Percentiles rank a stretch among this genome's conserved stretches.
Conservation (phyloP, 2,113 vertebrate species). For the Phasianus colchicus region DNA sequence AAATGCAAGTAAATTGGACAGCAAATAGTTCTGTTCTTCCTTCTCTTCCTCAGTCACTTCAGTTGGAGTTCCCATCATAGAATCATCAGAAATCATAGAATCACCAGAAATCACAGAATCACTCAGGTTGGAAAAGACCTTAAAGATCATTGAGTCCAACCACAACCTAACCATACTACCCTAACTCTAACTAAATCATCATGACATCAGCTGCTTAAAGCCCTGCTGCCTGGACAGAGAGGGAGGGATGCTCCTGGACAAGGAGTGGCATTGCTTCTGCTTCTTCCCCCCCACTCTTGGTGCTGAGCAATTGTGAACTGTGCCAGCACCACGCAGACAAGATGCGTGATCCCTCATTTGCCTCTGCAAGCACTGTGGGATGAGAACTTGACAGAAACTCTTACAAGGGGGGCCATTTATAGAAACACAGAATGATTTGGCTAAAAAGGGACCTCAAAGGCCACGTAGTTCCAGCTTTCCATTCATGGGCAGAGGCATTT, state of each 20-base stretch:
- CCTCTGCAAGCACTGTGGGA: accelerated
- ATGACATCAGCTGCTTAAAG: background rate
- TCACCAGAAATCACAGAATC: no score
- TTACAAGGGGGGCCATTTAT: background rate
- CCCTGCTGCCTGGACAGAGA: background rate
- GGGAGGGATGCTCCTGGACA: background rate
- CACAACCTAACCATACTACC: no score
- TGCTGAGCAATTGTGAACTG: background rate
- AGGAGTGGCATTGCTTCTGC: background rate
- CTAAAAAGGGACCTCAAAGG: background rate
- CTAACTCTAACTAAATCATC: background rate
- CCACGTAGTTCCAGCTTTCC: background rate
- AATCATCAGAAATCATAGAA: no score
- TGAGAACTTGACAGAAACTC: background rate
- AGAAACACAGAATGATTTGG: background rate
- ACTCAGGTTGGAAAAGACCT: no score
- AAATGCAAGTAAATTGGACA: background rate
- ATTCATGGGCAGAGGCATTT: background rate
- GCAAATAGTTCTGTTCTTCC: background rate
- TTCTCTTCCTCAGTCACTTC: background rate
- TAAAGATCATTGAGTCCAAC: no score
- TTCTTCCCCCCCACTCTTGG: background rate
- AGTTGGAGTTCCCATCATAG: background rate
- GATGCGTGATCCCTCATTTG: accelerated
- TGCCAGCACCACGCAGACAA: background rate